Evolutionary conservation across 2,888 invertebrate species (phyloP).

Genomic region (Campoplex nolae): DNA sequence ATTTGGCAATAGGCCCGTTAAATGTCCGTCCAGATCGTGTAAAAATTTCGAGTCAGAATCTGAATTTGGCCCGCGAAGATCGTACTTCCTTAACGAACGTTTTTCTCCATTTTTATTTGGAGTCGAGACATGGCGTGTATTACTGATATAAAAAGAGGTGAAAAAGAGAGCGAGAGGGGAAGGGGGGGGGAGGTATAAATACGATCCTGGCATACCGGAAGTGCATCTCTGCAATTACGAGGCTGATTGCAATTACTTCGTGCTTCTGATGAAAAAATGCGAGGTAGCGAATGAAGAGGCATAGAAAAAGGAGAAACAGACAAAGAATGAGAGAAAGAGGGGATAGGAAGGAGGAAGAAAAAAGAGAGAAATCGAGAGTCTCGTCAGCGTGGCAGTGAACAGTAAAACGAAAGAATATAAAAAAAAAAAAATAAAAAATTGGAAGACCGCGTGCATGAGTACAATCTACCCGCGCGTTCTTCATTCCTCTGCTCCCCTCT

Average conservation of each 20-base stretch:
- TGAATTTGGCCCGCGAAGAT: not conserved
- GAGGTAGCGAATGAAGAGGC: not conserved
- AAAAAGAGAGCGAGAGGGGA: not conserved
- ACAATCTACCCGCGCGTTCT: conserved; percentile 27
- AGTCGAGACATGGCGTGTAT: not conserved
- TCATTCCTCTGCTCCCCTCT: not conserved
- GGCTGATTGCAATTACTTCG: conserved; percentile 58
- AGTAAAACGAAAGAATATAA: not conserved
- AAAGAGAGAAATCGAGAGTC: conserved; percentile 39
- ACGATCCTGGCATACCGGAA: conserved; percentile 54
- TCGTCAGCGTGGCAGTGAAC: not conserved
- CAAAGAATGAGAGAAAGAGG: not conserved
- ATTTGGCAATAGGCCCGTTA: too few relatives aligned
- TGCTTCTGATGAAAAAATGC: not conserved
- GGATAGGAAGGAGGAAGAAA: not conserved
- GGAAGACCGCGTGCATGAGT: conserved; percentile 27
- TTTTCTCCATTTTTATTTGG: not conserved
- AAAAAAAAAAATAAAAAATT: conserved; percentile 23
- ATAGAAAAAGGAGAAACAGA: not conserved
- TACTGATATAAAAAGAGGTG: not conserved
- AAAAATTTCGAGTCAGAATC: too few relatives aligned
- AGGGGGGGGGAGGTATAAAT: not conserved
- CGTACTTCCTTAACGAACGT: not conserved
- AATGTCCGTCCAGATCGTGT: too few relatives aligned
- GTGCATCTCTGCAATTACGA: conserved; percentile 54